Base-by-base conservation (phyloP, 2,888 invertebrate species). In the Barypeithes pellucidus region DNA sequence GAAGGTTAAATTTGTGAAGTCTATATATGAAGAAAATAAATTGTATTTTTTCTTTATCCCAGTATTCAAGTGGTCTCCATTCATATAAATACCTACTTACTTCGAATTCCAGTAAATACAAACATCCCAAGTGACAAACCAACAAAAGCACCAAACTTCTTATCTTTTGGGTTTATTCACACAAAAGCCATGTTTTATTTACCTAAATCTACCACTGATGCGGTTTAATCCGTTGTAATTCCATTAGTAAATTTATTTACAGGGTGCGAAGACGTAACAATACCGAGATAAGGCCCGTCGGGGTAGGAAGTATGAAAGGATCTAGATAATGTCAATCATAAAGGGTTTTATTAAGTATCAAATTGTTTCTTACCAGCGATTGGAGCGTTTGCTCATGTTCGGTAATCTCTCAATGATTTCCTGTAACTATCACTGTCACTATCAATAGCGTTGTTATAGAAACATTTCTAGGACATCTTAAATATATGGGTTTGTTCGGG, bases 201-300 rank as follows among this genome's bases (percentile, higher is more conserved):
- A 47, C 47, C 62, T 16, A 62, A 45, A 65, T 16, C 50, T 36
- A 52, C 65, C 36, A 65, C 14, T n/a, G 43, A 63, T 47, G 16
- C 50, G 18, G 33, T 50, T 65, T 65, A 65, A 65, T 65, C 65
- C 65, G 8, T 50, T 45, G 65, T 65, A 52, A 65, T 65, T 65
- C 65, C 47, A 65, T 65, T 65, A 65, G 16, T 12, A 47, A 33
- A 50, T 65, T 50, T 65, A 36, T 65, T 65, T 65, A 57, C 54
- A 33, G 33, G 54, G 54, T 33, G 54, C 54, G 18, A 18, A 57
- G 54, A 29, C 54, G 33, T 29, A 33, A 57, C 33, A 57, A n/a
- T 16, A 33, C 33, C 33, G 33, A 57, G 54, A 33, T 57, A 57
- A 16, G 54, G 18, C 33, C 11, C 33, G 54, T 36, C 16, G 12